Evolutionary conservation across 2,888 invertebrate species (phyloP), one percentile per base, ranked within the genome.

Genomic region (Lasiommata megera): DNA sequence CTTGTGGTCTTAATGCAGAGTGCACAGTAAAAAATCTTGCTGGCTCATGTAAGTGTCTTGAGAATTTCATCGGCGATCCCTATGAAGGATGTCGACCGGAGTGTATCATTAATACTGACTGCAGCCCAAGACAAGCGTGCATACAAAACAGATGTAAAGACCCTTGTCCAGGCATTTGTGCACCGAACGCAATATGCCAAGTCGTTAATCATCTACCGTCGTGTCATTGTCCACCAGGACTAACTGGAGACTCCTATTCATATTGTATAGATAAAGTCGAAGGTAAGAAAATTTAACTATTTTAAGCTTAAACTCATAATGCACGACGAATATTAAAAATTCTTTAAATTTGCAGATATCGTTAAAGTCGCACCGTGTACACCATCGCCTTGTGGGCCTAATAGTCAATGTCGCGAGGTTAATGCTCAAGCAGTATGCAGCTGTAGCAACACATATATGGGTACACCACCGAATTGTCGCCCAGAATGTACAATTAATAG

Each of bases 401-500:
- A 96, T 76, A 94, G 95, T 62, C 90, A 93, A 70, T 96, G 96
- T 74, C 92, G 93, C 50, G 94, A 94, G 72, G 82, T 92, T 9
- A 93, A 94, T 67, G 91, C 92, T 46, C 94, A 94, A 77, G 95
- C 95, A 3, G 92, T 94, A 5, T 96, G 96, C 71, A 93, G 93
- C 43, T 96, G 96, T 67, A 88, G 94, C 59, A 88, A 93, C 7
- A 92, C 93, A 60, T 96, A 94, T 70, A 90, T 94, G 65, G 96
- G 97, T 7, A 93, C 93, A 68, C 96, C 97, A 40, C 94, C 94
- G n/a, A 93, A 93, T 37, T 96, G 96, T 73, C 92, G 95, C 67
- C 96, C 96, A 0, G 96, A 96, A 84, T 96, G 96, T 73, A 94
- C 95, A 5, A 94, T 95, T 65, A 96, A 94, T 65, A 93, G 95